A percentile compares a stretch with the other conserved stretches of the same genome.
phyloP scores from a whole-genome alignment of 2,113 vertebrate species.

The Lepidothrix coronata region DNA sequence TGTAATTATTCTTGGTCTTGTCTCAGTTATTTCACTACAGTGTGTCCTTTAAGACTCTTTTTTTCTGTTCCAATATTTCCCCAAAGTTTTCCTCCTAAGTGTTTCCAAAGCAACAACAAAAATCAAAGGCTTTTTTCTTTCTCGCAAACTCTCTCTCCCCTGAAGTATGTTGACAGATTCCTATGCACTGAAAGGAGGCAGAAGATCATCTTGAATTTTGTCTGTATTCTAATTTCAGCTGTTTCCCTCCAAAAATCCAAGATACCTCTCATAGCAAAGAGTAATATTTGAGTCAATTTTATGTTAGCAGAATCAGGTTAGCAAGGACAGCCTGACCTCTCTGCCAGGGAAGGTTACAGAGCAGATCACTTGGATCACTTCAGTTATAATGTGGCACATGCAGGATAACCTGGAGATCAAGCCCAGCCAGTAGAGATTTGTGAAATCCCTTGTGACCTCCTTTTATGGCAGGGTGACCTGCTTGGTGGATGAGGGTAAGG shows the following conservation, averaged over 20 bases:
- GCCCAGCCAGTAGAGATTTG: too few species aligned
- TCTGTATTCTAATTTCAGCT: slow-evolving; percentile 16
- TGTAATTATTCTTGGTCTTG: background rate
- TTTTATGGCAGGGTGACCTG: background rate
- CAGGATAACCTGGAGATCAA: background rate
- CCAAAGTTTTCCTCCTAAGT: background rate
- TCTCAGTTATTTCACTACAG: background rate
- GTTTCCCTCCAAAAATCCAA: background rate
- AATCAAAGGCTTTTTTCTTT: slow-evolving; percentile 29
- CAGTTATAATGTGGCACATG: background rate
- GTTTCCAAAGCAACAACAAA: background rate
- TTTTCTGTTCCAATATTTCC: background rate
- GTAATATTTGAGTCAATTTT: background rate
- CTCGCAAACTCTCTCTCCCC: background rate
- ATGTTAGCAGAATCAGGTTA: background rate
- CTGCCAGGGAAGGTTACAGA: background rate
- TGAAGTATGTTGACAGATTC: slow-evolving; percentile 31
- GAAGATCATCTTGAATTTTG: slow-evolving; percentile 4
- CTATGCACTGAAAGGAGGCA: slow-evolving; percentile 15
- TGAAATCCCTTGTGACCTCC: background rate
- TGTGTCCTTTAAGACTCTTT: background rate
- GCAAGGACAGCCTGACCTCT: too few species aligned
- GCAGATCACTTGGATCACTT: background rate
- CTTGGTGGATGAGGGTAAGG: background rate
- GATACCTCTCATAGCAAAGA: background rate